Base-by-base conservation (phyloP, 2,888 invertebrate genomes). In the Cancer borealis region DNA sequence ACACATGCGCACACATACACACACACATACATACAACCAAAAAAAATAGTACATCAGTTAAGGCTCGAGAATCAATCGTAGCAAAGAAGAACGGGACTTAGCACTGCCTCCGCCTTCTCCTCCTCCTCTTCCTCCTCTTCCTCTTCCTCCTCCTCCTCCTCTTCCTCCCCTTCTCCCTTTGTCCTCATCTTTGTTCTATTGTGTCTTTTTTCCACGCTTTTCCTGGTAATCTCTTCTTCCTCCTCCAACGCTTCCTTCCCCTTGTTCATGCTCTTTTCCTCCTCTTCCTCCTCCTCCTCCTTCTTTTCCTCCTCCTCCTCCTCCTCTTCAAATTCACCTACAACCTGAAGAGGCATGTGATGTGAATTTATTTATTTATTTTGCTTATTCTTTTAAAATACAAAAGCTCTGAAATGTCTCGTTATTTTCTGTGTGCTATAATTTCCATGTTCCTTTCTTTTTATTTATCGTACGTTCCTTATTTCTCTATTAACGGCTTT, bases 11-110 rank as follows among this genome's bases (percentile, higher is more conserved):
- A 3, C 66, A 66, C 66, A 66, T n/a, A 66, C 66, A 66, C 66
- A 66, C 66, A 66, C 10, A 66, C 66, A 66, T 21, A 66, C 66
- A 66, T 17, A 66, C 66, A 49, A 79, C n/a, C 8, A 79, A 26
- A 14, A 12, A 89, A 21, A 45, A 47, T 21, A 89, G 47, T 5
- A 60, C n/a, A 73, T 66, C 91, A 26, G 45, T 73, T 45, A n/a
- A 54, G 8, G 5, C 73, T 46, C 91, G 73, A 21, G 60, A 91
- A 91, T 91, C 91, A 91, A 46, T 91, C 73, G 5, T 45, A 10
- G 73, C 73, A 73, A n/a, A 26, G 73, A 17, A 54, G 91, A n/a
- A 66, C 17, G 73, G 73, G 73, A n/a, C 73, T n/a, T 3, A 5
- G 30, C 30, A 54, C 26, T 30, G 54, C 54, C 54, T 26, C 39